phyloP scores from a whole-genome alignment of 2,888 invertebrate species.

The Julus scanicus region DNA sequence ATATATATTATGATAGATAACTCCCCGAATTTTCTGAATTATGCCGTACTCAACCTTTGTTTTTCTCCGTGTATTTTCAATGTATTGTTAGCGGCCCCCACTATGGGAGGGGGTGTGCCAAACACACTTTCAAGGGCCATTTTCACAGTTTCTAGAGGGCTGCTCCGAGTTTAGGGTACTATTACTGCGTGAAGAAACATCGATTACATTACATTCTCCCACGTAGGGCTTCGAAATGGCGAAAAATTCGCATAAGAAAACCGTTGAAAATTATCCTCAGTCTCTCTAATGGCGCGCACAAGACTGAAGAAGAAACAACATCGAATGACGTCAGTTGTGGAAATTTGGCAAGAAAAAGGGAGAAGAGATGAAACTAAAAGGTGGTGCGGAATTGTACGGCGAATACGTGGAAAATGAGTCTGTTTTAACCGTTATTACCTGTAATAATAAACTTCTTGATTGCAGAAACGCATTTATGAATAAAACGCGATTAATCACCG shows the following conservation, averaged over 20 bases:
- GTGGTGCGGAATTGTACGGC: neutral
- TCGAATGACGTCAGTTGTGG: constrained; percentile 34
- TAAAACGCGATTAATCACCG: neutral
- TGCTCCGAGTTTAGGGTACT: constrained; percentile 53
- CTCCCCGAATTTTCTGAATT: constrained; percentile 40
- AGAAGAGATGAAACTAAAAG: constrained; percentile 48
- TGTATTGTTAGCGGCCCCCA: constrained; percentile 61
- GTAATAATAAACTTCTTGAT: neutral
- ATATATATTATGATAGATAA: constrained; percentile 12
- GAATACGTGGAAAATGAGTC: neutral
- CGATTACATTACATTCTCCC: constrained; percentile 52
- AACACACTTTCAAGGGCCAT: constrained; percentile 63
- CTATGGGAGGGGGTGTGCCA: constrained; percentile 61
- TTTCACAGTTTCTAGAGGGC: constrained; percentile 56
- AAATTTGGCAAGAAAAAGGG: constrained; percentile 41
- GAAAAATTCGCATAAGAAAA: constrained; percentile 52
- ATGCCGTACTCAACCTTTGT: constrained; percentile 62
- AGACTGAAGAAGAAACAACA: constrained; percentile 51
- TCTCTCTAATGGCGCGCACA: constrained; percentile 53
- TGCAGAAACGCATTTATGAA: neutral
- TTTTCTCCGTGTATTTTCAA: constrained; percentile 61
- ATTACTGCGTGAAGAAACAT: constrained; percentile 36
- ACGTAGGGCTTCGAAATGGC: constrained; percentile 54
- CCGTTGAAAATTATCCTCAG: constrained; percentile 52
- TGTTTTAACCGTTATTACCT: neutral